These are phyloP conservation scores for Cryptotermes secundus DNA, from an alignment of 1,140 invertebrate genomes.

Conservation along the genomic window DNA sequence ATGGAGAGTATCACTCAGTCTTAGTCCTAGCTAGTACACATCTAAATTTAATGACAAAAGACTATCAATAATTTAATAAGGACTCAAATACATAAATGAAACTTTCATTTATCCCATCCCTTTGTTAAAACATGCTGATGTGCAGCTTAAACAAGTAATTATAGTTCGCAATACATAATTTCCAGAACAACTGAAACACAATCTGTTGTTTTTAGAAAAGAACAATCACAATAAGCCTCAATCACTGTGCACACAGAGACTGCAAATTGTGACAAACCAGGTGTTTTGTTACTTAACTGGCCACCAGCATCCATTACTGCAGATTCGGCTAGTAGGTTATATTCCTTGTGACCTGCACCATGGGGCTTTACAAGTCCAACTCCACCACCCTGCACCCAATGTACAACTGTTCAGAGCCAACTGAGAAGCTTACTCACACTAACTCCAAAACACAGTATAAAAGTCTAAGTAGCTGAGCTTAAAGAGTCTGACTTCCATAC, in stretches of 20 bases:
- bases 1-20: not conserved
- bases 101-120: not conserved
- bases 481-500: too few species aligned
- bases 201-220: not conserved
- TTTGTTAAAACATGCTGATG: not conserved
- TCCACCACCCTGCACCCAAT: slow-evolving; percentile 20
- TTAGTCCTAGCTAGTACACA: not conserved
- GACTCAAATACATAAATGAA: not conserved
- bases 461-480: too few species aligned
- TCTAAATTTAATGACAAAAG: not conserved
- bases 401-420: not conserved
- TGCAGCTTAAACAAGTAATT: not conserved
- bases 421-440: not conserved
- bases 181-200: not conserved
- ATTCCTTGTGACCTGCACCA: slow-evolving; percentile 38
- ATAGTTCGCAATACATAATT: not conserved
- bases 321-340: slow-evolving; percentile 40
- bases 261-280: not conserved
- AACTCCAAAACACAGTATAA: too few species aligned
- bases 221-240: slow-evolving; percentile 8
- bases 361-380: not conserved
- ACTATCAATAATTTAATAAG: not conserved
- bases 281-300: slow-evolving; percentile 37
- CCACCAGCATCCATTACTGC: slow-evolving; percentile 29
- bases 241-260: not conserved